Percentiles rank a stretch among this genome's conserved stretches.
phyloP scores from a whole-genome alignment of 92 coral and sea anemone genomes.

The Pocillopora grandis region DNA sequence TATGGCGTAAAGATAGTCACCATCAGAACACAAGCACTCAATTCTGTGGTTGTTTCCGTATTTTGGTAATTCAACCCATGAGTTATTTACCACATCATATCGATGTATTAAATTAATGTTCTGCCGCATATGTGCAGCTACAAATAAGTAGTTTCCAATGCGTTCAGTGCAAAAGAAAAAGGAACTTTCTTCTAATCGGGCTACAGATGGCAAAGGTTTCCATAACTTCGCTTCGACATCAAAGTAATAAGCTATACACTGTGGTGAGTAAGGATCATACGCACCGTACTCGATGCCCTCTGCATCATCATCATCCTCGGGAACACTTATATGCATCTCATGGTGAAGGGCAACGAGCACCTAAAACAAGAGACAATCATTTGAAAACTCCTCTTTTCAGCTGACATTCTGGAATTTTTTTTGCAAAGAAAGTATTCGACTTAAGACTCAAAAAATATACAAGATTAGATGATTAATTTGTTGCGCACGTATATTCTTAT shows the following conservation, averaged over 20 bases:
- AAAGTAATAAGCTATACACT: slow-evolving; percentile 1
- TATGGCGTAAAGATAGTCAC: neutral
- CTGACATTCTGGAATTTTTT: neutral
- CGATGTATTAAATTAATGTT: neutral
- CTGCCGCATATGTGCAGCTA: neutral
- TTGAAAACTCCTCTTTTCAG: neutral
- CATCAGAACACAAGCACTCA: neutral
- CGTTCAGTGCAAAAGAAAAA: neutral
- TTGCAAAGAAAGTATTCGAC: neutral
- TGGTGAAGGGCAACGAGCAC: too few relatives aligned
- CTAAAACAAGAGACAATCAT: too few relatives aligned
- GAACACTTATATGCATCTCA: too few relatives aligned
- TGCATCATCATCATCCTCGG: too few relatives aligned
- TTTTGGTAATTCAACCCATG: slow-evolving; percentile 7
- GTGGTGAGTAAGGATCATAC: neutral
- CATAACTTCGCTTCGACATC: neutral
- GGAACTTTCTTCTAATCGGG: neutral
- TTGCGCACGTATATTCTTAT: neutral
- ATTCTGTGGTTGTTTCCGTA: neutral
- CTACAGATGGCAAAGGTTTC: slow-evolving; percentile 11
- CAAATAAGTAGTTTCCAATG: slow-evolving; percentile 3
- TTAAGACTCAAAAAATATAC: neutral
- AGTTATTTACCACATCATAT: neutral
- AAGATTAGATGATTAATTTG: neutral
- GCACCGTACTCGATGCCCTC: neutral